phyloP scores from a whole-genome alignment of 2,888 invertebrate species.

The Geophilus truncorum region DNA sequence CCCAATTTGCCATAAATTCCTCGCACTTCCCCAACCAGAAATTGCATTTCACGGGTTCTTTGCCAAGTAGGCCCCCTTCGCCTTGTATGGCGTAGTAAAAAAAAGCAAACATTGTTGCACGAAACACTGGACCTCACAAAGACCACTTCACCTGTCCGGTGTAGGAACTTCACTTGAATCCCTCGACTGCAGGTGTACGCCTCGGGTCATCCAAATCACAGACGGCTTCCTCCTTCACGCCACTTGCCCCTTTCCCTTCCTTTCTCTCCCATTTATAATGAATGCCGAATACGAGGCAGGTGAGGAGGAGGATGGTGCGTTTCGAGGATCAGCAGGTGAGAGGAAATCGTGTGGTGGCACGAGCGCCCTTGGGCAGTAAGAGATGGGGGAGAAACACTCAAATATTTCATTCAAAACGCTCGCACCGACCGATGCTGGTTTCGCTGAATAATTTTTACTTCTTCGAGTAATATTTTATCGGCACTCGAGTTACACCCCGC shows the following conservation, averaged over 20 bases:
- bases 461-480: too few species aligned
- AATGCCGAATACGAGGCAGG: background rate
- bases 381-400: background rate
- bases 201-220: constrained; percentile 6
- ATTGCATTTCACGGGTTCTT: constrained; percentile 12
- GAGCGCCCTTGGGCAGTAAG: background rate
- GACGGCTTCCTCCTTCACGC: constrained; percentile 25
- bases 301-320: background rate
- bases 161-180: background rate
- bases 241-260: constrained; percentile 24
- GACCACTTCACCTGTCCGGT: background rate
- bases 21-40: background rate
- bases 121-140: background rate
- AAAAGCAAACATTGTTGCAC: background rate
- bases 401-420: background rate
- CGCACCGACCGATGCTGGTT: too few species aligned
- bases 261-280: constrained; percentile 15
- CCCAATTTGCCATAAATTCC: constrained; percentile 13
- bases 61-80: background rate
- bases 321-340: constrained; percentile 3
- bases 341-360: constrained; percentile 13
- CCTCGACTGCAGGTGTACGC: background rate
- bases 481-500: too few species aligned
- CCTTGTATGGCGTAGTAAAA: background rate
- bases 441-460: too few species aligned